Base-by-base conservation (phyloP, 2,888 invertebrate genomes). In the Aelia acuminata region DNA sequence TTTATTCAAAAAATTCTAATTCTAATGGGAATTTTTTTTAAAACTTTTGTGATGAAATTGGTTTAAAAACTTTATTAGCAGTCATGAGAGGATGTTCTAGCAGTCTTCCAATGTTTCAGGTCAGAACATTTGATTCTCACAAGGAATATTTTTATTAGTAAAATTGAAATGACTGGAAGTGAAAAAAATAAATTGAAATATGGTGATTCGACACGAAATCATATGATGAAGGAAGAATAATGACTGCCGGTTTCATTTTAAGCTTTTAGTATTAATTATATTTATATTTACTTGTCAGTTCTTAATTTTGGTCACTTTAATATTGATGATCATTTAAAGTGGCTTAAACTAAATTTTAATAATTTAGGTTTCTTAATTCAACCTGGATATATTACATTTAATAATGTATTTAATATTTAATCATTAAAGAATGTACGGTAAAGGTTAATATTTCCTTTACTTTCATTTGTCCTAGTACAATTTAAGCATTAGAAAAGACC, bases 51-150 rank as follows among this genome's bases (percentile, higher is more conserved):
- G 22, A 20, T 50, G 50, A 50, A 18, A 18, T 18, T 15, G 15
- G 49, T 18, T 47, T 49, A 49, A 49, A 50, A 50, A 49, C 2
- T 18, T 13, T 5, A 50, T 50, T 50, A 22, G 22, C 31, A 31
- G 31, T 63, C 18, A 63, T 63, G 13, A n/a, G 13, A 31, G 31
- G 31, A 35, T 63, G 4, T n/a, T n/a, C n/a, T n/a, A n/a, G n/a
- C n/a, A n/a, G n/a, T 63, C 11, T 31, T 63, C 26, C 63, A 63
- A 63, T 63, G 63, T 63, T 63, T 63, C 63, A 63, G 63, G 31
- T 31, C 31, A 31, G 31, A 22, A 63, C 5, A 13, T 31, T 7
- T 22, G 31, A 63, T 63, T 63, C 18, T 31, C 31, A 31, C 26
- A 63, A 10, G 31, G 63, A 63, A 10, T 63, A 5, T 63, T 5